Percentiles rank a stretch among this genome's conserved stretches.
Conservation (phyloP, 2,888 invertebrate genomes). For the Koerneria pararmatus region DNA sequence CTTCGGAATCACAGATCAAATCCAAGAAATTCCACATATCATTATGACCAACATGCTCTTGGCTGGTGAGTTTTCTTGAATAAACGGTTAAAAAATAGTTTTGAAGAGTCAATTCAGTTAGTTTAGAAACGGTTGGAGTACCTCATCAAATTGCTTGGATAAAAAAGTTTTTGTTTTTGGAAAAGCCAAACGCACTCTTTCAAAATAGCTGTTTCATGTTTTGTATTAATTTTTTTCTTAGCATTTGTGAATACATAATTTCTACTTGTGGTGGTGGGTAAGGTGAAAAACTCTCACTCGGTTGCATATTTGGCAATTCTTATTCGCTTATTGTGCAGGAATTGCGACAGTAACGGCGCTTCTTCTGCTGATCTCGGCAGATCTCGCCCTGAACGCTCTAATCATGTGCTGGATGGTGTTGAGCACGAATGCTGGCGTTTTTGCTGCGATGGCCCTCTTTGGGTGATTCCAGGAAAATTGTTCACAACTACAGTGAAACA, state of each 20-base stretch:
- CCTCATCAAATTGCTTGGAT: too few relatives aligned
- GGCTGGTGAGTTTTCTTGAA: slow-evolving; percentile 4
- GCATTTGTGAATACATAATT: too few relatives aligned
- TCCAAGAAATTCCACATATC: slow-evolving; percentile 2
- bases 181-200: too few relatives aligned
- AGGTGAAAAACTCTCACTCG: too few relatives aligned
- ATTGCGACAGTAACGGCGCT: slow-evolving; percentile 10
- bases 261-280: too few relatives aligned
- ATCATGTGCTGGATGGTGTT: slow-evolving; percentile 18
- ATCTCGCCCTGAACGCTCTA: slow-evolving; percentile 4
- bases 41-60: slow-evolving; percentile 11
- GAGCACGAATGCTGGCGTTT: slow-evolving; percentile 18
- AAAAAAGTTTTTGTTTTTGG: too few relatives aligned
- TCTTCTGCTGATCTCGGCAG: slow-evolving; percentile 10
- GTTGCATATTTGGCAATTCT: neutral
- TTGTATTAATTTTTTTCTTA: too few relatives aligned
- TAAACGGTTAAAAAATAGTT: neutral
- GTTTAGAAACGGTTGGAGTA: too few relatives aligned
- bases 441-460: slow-evolving; percentile 8
- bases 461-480: too few relatives aligned
- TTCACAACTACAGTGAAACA: too few relatives aligned
- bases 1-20: slow-evolving; percentile 17
- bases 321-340: neutral
- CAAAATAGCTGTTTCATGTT: too few relatives aligned
- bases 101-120: neutral